Evolutionary conservation across 2,888 invertebrate genomes (phyloP).

Genomic region (Brachypalpus laphriformis): DNA sequence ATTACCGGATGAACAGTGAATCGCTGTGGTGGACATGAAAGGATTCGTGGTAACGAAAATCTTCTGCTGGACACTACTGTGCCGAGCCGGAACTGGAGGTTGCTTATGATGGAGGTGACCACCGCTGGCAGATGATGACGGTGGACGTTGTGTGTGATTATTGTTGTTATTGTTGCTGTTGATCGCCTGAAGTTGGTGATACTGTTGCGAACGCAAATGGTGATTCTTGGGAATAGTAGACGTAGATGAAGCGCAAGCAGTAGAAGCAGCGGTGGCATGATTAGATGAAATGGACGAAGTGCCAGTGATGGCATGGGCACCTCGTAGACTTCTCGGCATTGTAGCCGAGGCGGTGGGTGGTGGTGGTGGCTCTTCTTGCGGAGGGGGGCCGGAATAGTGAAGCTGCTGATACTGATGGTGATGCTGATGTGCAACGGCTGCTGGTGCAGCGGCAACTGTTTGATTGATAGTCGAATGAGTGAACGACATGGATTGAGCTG

Average conservation of each 20-base stretch:
- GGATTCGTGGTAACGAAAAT: conserved; percentile 83
- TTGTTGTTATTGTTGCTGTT: conserved; percentile 76
- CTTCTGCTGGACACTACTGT: conserved; percentile 82
- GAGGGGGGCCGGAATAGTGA: conserved; percentile 81
- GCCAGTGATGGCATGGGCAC: conserved; percentile 47
- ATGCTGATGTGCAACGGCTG: conserved; percentile 53
- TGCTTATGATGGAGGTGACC: conserved; percentile 77
- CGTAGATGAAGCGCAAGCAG: conserved; percentile 76
- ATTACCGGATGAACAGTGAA: conserved; percentile 79
- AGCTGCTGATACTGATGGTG: conserved; percentile 74
- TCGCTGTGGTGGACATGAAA: conserved; percentile 82
- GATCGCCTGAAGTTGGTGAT: conserved; percentile 72
- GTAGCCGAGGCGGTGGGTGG: conserved; percentile 80
- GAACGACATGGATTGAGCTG: conserved; percentile 52
- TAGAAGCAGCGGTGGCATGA: conserved; percentile 77
- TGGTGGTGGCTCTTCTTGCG: conserved; percentile 82
- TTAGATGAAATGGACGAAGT: conserved; percentile 56
- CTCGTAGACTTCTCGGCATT: conserved; percentile 78
- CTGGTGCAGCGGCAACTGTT: conserved; percentile 53
- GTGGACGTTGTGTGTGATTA: conserved; percentile 73
- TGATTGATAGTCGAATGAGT: conserved; percentile 57
- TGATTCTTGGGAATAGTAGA: conserved; percentile 80
- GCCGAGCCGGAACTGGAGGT: conserved; percentile 81
- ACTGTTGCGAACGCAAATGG: conserved; percentile 76
- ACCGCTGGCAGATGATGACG: conserved; percentile 38